Conservation (phyloP, 2,113 vertebrate genomes). For the Pleuronectes platessa region DNA sequence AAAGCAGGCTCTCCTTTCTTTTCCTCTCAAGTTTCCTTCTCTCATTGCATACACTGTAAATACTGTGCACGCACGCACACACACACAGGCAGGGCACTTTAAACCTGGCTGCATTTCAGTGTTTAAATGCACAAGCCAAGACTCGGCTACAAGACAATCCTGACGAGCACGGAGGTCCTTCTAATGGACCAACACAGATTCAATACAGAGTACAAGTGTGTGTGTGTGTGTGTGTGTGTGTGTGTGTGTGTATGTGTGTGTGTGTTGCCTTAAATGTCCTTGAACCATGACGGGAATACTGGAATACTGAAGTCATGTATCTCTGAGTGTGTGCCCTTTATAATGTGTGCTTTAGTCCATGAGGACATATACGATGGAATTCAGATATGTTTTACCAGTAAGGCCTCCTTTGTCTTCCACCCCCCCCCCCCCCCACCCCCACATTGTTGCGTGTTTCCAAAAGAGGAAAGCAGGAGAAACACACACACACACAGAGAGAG, state of each 20-base stretch:
- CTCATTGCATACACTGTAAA: slow-evolving; percentile 26
- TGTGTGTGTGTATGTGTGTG: slow-evolving; percentile 38
- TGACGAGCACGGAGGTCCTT: slow-evolving; percentile 66
- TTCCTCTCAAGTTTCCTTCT: slow-evolving; percentile 23
- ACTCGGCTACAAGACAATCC: slow-evolving; percentile 46
- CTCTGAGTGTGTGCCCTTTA: background rate
- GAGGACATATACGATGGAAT: slow-evolving; percentile 14
- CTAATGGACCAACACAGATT: slow-evolving; percentile 65
- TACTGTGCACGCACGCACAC: slow-evolving; percentile 10
- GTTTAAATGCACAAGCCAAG: slow-evolving; percentile 68
- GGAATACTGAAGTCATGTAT: slow-evolving; percentile 17
- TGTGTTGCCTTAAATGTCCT: slow-evolving; percentile 65
- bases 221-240: slow-evolving; percentile 38
- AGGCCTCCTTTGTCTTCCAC: background rate
- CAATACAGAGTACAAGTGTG: slow-evolving; percentile 52
- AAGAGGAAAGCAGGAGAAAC: slow-evolving; percentile 41
- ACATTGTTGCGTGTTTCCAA: slow-evolving; percentile 54
- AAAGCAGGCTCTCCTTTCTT: slow-evolving; percentile 43
- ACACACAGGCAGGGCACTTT: slow-evolving; percentile 51
- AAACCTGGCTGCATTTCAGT: slow-evolving; percentile 57
- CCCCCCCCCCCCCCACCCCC: background rate
- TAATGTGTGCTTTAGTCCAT: slow-evolving; percentile 15
- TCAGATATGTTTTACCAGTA: slow-evolving; percentile 39
- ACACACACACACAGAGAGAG: background rate
- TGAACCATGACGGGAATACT: slow-evolving; percentile 60